Percentiles rank a stretch among this genome's conserved stretches.
Conservation (phyloP, 2,797 vertebrate species). For the Malurus leucopterus region DNA sequence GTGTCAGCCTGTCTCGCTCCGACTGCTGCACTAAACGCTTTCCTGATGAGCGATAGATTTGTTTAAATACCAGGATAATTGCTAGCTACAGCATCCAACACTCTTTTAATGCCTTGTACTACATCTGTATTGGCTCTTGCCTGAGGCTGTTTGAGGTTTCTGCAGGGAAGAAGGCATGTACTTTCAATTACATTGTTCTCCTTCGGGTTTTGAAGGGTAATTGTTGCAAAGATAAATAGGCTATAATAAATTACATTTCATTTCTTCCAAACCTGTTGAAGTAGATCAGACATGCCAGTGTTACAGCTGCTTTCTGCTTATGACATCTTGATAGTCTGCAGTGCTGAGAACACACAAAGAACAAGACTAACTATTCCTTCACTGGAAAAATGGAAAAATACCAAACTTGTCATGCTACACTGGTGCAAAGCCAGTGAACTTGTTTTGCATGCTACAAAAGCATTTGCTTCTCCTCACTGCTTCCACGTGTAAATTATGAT, state of each 20-base stretch:
- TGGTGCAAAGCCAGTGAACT: not conserved
- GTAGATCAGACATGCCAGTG: conserved; percentile 42
- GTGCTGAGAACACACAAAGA: not conserved
- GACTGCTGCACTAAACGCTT: conserved; percentile 79
- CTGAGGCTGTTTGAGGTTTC: conserved; percentile 82
- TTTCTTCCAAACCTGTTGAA: conserved; percentile 52
- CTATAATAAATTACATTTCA: conserved; percentile 65
- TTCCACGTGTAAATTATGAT: not conserved
- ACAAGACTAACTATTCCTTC: conserved; percentile 7
- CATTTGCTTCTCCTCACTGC: not conserved
- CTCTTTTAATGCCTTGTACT: conserved; percentile 85
- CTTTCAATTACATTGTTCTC: conserved; percentile 69
- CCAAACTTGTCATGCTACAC: not conserved
- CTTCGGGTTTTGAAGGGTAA: conserved; percentile 69
- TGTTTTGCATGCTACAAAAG: not conserved
- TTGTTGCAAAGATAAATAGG: conserved; percentile 72
- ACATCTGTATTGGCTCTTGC: conserved; percentile 87
- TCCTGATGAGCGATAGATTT: conserved; percentile 79
- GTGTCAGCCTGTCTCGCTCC: conserved; percentile 72
- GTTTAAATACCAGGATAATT: conserved; percentile 91
- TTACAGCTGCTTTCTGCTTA: conserved; percentile 39
- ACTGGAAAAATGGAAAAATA: not conserved
- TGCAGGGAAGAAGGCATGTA: conserved; percentile 55
- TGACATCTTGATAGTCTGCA: conserved; percentile 29
- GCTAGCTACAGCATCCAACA: conserved; percentile 75